Conservation (phyloP, 2,113 vertebrate species). For the Chlorodrepanis virens region DNA sequence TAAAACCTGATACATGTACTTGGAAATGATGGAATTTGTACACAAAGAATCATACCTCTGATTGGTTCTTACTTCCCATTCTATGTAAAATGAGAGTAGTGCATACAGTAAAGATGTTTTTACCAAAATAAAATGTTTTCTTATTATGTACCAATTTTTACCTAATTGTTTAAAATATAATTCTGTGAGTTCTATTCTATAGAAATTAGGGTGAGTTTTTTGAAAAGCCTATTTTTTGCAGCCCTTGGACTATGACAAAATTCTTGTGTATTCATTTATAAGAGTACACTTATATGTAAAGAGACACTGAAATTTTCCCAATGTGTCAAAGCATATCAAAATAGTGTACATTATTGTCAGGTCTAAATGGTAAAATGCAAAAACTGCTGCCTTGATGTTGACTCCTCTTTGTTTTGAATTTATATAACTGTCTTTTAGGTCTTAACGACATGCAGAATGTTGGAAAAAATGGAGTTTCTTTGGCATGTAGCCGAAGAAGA, state of each 20-base stretch:
- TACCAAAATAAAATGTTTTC: neutral
- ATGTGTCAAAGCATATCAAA: neutral
- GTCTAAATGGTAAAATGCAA: neutral
- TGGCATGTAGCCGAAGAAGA: neutral
- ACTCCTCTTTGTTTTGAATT: neutral
- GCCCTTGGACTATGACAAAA: neutral
- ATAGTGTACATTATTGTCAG: neutral
- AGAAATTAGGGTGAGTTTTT: neutral
- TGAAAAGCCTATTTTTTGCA: neutral
- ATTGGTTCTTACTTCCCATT: neutral
- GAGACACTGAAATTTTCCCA: neutral
- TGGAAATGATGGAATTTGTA: neutral
- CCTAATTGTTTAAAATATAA: neutral
- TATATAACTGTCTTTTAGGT: slow-evolving; percentile 1
- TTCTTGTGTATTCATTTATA: neutral
- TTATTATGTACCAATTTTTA: neutral
- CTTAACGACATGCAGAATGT: neutral
- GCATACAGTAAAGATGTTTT: neutral
- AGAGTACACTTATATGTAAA: neutral
- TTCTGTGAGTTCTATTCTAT: neutral
- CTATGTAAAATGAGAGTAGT: neutral
- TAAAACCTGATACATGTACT: neutral
- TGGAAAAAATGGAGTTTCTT: neutral
- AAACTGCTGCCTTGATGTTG: neutral
- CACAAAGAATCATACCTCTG: neutral